A percentile compares a stretch with the other conserved stretches of the same genome.
Conservation (phyloP, 1,140 invertebrate genomes). For the Rhagoletis pomonella region DNA sequence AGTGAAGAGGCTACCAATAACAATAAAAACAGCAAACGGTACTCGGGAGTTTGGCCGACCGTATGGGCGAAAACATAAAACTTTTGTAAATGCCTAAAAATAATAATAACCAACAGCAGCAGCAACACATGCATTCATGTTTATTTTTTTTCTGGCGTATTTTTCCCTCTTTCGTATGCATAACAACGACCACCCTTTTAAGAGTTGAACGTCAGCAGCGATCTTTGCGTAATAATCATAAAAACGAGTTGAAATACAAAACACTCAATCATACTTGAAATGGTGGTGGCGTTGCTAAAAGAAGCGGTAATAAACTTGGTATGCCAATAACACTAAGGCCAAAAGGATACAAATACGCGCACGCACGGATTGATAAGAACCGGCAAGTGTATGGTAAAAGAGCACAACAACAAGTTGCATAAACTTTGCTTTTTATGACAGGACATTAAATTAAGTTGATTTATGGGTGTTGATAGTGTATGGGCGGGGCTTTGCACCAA, state of each 20-base stretch:
- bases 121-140: not conserved
- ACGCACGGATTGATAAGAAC: not conserved
- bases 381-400: not conserved
- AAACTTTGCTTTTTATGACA: constrained; percentile 5
- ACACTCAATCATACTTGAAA: constrained; percentile 24
- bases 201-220: not conserved
- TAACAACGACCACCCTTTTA: too few species aligned
- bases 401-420: not conserved
- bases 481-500: too few species aligned
- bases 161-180: too few species aligned
- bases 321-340: too few species aligned
- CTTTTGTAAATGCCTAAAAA: not conserved
- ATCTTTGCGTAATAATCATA: constrained; percentile 18
- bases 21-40: not conserved
- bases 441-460: not conserved
- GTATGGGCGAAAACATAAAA: not conserved
- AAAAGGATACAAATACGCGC: too few species aligned
- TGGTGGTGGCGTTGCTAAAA: not conserved
- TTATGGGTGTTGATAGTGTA: not conserved
- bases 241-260: constrained; percentile 26
- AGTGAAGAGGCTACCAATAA: not conserved
- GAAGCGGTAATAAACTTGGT: too few species aligned
- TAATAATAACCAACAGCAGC: not conserved
- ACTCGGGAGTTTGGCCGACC: not conserved
- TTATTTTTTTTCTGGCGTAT: too few species aligned